Percentiles rank a stretch among this genome's conserved stretches.
These are phyloP conservation scores for Crepidodera aurea DNA, from an alignment of 2,888 invertebrate species.

Conservation along the genomic window DNA sequence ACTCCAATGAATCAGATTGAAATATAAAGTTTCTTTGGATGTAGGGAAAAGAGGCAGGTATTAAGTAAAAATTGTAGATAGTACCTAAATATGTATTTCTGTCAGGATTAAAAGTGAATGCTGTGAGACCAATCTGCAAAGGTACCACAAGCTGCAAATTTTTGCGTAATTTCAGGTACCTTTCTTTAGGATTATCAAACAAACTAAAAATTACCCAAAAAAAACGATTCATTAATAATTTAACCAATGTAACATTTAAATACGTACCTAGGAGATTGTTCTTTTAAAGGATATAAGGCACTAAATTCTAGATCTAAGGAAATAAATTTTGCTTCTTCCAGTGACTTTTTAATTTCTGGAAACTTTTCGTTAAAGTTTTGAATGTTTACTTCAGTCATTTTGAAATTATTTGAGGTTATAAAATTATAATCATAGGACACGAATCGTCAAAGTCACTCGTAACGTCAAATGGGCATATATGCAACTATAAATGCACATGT, in stretches of 20 bases:
- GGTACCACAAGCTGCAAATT: conserved; percentile 66
- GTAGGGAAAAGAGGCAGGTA: conserved; percentile 70
- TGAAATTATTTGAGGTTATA: conserved; percentile 18
- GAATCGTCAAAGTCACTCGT: not conserved
- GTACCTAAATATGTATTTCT: conserved; percentile 68
- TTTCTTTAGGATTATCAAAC: conserved; percentile 66
- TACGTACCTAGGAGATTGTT: conserved; percentile 48
- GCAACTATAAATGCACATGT: not conserved
- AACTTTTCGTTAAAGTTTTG: conserved; percentile 69
- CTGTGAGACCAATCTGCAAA: conserved; percentile 74
- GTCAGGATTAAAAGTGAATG: conserved; percentile 68
- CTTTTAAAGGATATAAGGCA: conserved; percentile 61
- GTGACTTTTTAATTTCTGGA: conserved; percentile 65
- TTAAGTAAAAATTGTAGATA: conserved; percentile 74
- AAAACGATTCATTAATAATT: conserved; percentile 2
- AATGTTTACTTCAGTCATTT: conserved; percentile 70
- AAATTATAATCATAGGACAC: not conserved
- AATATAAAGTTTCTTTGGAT: conserved; percentile 70
- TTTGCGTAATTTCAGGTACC: conserved; percentile 65
- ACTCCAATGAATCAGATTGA: conserved; percentile 71
- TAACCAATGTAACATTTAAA: not conserved
- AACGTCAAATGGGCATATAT: not conserved
- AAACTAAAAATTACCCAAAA: conserved; percentile 61
- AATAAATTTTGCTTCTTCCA: conserved; percentile 70
- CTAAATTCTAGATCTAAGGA: conserved; percentile 81